phyloP scores from a whole-genome alignment of 2,113 vertebrate genomes.

The Oncorhynchus gorbuscha region DNA sequence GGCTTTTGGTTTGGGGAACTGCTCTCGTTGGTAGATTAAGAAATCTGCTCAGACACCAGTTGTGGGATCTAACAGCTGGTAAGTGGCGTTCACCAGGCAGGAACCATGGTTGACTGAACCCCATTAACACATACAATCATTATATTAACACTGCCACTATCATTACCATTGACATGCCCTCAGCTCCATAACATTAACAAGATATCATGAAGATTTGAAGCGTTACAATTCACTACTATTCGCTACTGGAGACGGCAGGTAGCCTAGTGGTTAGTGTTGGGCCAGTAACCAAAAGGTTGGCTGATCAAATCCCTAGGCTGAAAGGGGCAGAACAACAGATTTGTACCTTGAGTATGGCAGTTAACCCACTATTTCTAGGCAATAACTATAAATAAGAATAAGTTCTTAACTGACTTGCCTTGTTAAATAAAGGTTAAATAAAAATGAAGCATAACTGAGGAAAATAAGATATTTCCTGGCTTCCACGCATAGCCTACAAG shows the following conservation, averaged over 20 bases:
- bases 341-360: too few species aligned
- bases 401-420: too few species aligned
- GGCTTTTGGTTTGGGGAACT: not conserved
- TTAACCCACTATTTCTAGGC: too few species aligned
- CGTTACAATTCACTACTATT: too few species aligned
- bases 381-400: too few species aligned
- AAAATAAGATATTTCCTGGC: not conserved
- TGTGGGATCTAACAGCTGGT: slow-evolving; percentile 24
- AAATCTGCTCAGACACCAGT: slow-evolving; percentile 11
- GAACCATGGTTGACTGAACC: slow-evolving; percentile 17
- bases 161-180: slow-evolving; percentile 15
- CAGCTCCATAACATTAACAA: slow-evolving; percentile 15
- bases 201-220: not conserved
- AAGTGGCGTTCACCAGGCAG: not conserved
- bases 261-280: too few species aligned
- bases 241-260: too few species aligned
- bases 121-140: slow-evolving; percentile 9
- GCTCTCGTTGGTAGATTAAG: not conserved
- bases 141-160: slow-evolving; percentile 17
- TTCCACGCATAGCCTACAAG: too few species aligned
- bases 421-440: too few species aligned
- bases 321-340: too few species aligned
- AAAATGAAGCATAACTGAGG: not conserved
- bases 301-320: too few species aligned
- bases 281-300: too few species aligned